Evolutionary conservation across 2,888 invertebrate genomes (phyloP).

Genomic region (Meiosimyza decipiens): DNA sequence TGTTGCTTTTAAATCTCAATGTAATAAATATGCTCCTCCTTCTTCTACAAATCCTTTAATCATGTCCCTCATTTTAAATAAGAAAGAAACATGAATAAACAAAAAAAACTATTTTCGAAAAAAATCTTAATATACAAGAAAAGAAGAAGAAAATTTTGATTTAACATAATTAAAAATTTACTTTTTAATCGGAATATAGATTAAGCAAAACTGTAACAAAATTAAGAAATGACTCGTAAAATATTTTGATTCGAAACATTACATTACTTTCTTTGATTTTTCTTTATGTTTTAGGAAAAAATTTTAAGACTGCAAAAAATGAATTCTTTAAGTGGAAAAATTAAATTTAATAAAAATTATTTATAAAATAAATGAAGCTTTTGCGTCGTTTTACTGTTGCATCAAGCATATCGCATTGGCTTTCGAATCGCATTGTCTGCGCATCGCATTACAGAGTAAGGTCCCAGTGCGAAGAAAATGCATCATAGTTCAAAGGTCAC

Average conservation of each 20-base stretch:
- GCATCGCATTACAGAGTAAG: too few species aligned
- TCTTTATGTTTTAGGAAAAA: constrained; percentile 57
- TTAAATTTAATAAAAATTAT: constrained; percentile 48
- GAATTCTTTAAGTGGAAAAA: constrained; percentile 64
- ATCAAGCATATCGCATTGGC: background rate
- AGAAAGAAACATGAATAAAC: constrained; percentile 34
- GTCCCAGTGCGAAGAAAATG: too few species aligned
- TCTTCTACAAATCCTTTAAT: constrained; percentile 2
- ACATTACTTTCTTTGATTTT: constrained; percentile 16
- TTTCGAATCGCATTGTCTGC: too few species aligned
- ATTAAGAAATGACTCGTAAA: constrained; percentile 13
- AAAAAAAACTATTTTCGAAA: constrained; percentile 35
- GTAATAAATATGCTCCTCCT: constrained; percentile 16
- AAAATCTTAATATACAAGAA: constrained; percentile 22
- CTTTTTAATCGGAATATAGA: constrained; percentile 44
- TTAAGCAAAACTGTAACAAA: constrained; percentile 23
- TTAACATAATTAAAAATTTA: constrained; percentile 40
- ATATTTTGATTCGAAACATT: constrained; percentile 23
- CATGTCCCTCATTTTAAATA: constrained; percentile 28
- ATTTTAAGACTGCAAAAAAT: constrained; percentile 63
- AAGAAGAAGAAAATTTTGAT: constrained; percentile 37
- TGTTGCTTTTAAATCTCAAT: constrained; percentile 28
- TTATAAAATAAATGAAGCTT: constrained; percentile 31
- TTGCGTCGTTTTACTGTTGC: too few species aligned
- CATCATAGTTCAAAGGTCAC: too few species aligned